These are phyloP conservation scores for Drosophila arawakana DNA, from an alignment of 1,140 invertebrate species.

Conservation along the genomic window DNA sequence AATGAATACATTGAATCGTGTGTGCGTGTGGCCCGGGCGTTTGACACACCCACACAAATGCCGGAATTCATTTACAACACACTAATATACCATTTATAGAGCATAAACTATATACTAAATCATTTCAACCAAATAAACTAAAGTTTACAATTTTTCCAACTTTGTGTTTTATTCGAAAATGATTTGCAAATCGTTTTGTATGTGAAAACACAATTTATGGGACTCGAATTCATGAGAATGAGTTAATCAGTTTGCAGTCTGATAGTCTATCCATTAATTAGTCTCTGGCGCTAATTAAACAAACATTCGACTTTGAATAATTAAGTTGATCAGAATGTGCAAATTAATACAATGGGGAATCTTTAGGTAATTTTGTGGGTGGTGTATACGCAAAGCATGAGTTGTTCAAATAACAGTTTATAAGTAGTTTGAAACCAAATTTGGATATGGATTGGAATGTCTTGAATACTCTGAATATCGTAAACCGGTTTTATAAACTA, in stretches of 20 bases:
- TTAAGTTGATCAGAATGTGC: constrained; percentile 33
- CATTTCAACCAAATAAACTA: neutral
- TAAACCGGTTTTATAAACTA: too few relatives aligned
- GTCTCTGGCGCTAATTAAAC: constrained; percentile 45
- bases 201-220: neutral
- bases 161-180: constrained; percentile 17
- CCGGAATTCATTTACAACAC: constrained; percentile 6
- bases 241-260: constrained; percentile 36
- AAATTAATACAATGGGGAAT: constrained; percentile 36
- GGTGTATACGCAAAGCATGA: constrained; percentile 4
- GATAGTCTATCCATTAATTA: constrained; percentile 50
- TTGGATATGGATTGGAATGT: neutral
- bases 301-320: constrained; percentile 44
- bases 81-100: constrained; percentile 5
- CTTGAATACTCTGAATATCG: too few relatives aligned
- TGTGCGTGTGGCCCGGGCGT: constrained; percentile 12
- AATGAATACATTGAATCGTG: constrained; percentile 64
- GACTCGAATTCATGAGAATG: neutral
- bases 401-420: constrained; percentile 12
- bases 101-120: constrained; percentile 5
- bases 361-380: constrained; percentile 5
- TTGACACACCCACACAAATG: constrained; percentile 5
- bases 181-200: constrained; percentile 47
- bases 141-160: constrained; percentile 7
- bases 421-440: neutral